These are phyloP conservation scores for Pycnonotus jocosus DNA, from an alignment of 2,113 vertebrate species.

Conservation along the genomic window DNA sequence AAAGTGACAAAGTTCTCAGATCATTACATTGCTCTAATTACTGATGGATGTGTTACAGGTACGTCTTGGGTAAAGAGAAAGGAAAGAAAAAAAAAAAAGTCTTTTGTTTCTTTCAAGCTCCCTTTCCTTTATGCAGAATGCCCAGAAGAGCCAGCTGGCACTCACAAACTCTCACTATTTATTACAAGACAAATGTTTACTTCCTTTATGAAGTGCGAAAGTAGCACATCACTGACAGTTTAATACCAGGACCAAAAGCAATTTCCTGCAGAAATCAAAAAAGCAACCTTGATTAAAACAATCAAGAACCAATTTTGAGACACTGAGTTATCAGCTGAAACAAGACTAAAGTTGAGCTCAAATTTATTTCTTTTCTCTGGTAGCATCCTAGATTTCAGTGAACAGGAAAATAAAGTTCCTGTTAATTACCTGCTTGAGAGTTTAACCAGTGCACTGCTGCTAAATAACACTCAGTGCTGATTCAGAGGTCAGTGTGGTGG, in stretches of 20 bases:
- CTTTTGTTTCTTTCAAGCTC: background rate
- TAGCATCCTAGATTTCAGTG: background rate
- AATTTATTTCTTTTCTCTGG: background rate
- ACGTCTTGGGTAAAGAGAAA: background rate
- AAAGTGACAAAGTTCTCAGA: background rate
- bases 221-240: constrained; percentile 31
- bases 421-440: background rate
- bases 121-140: background rate
- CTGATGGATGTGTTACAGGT: background rate
- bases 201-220: constrained; percentile 52
- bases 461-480: background rate
- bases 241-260: constrained; percentile 10
- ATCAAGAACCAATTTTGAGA: background rate
- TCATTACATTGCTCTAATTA: background rate
- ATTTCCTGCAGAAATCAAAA: constrained; percentile 33
- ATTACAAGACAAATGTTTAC: constrained; percentile 53
- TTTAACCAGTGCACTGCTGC: background rate
- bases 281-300: constrained; percentile 16
- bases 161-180: constrained; percentile 4
- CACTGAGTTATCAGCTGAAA: background rate
- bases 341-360: background rate
- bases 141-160: constrained; percentile 34
- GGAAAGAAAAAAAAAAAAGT: background rate
- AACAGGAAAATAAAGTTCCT: background rate
- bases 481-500: background rate